phyloP scores from a whole-genome alignment of 2,888 invertebrate species.

The Busseola fusca region DNA sequence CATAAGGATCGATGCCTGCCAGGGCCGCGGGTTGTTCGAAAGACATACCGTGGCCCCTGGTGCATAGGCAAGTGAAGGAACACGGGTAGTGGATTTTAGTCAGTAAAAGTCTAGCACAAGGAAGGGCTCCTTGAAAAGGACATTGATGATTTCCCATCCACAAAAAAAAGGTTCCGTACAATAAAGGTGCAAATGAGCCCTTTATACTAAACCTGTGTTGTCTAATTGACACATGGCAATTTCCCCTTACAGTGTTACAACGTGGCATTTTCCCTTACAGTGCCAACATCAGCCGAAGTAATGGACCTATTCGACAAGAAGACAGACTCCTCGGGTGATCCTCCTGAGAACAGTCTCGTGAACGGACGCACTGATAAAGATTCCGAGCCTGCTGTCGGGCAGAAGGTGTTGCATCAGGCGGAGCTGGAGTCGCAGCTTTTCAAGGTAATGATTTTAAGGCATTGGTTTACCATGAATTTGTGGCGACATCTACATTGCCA shows the following conservation, averaged over 20 bases:
- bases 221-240: neutral
- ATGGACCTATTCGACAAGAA: slow-evolving; percentile 82
- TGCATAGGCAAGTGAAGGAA: no score
- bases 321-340: slow-evolving; percentile 75
- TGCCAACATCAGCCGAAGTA: slow-evolving; percentile 78
- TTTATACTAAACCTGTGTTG: neutral
- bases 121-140: no score
- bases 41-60: no score
- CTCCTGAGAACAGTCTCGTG: slow-evolving; percentile 72
- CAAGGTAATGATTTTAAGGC: slow-evolving; percentile 88
- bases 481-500: no score
- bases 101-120: no score
- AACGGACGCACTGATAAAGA: slow-evolving; percentile 78
- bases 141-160: no score
- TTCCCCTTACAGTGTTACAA: neutral
- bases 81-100: no score
- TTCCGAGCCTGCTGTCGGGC: slow-evolving; percentile 76
- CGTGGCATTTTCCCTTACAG: slow-evolving; percentile 63
- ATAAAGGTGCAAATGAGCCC: neutral
- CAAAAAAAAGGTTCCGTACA: no score
- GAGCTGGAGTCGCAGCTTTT: slow-evolving; percentile 96
- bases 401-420: slow-evolving; percentile 92
- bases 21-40: no score
- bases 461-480: neutral
- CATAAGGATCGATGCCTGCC: no score